Evolutionary conservation across 2,888 invertebrate genomes (phyloP), one percentile per base, ranked within the genome.

Genomic region (Macropis europaea): DNA sequence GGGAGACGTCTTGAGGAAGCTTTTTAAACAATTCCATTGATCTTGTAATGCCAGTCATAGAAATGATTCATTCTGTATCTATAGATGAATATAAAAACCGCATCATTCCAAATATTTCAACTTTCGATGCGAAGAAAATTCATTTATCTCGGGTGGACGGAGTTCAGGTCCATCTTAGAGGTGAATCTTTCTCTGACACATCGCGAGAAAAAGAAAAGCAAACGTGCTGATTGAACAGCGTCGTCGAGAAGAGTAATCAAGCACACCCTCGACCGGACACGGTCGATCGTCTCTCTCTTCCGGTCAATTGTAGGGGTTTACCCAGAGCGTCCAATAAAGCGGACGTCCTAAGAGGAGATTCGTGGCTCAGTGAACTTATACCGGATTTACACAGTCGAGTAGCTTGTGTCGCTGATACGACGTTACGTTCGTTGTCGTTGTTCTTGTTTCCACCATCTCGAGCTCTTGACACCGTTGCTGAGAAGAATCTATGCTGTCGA

Each of bases 241-340:
- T 32, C 28, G 9, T 15, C 13, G 52, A 57, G 66, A 36, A 40
- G 32, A 54, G 53, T 68, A 61, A 72, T 70, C 57, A 72, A 63
- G 62, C 54, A 28, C 56, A 28, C 42, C 56, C 54, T 45, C 56
- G 42, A 43, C 19, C 30, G 38, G 42, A 36, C 34, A 48, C 57
- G 53, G 43, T 59, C 73, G 42, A 48, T 43, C 52, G 28, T 38
- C 57, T 36, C 40, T 40, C 34, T 43, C 47, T 48, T 60, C 56
- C 43, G 72, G 54, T 50, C 73, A 71, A 71, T 73, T 66, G 59
- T 38, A 26, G 13, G 34, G 47, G 64, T 73, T 71, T 54, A 68
- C 61, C 61, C 17, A 48, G 59, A 59, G 36, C 57, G 50, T 78
- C 63, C 75, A 78, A 78, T 78, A 77, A 78, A 71, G 56, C 47